Conservation (phyloP, 2,797 vertebrate species). For the Hydrocynus forskahlii region DNA sequence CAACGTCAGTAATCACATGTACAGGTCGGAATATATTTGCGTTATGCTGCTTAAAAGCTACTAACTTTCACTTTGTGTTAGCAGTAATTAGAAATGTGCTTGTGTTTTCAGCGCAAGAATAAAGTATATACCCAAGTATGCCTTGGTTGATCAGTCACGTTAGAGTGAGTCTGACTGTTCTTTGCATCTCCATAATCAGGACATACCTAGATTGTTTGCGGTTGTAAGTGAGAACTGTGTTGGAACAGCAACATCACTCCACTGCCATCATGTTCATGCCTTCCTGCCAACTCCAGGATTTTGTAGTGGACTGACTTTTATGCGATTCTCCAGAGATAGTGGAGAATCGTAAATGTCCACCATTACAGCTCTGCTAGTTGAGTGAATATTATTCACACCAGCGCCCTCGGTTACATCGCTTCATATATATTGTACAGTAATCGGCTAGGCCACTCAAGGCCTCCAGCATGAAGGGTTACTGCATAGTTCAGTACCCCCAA, state of each 20-base stretch:
- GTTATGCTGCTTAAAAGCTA: not conserved
- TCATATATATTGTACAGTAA: conserved; percentile 72
- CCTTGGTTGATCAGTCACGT: not conserved
- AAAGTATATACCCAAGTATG: not conserved
- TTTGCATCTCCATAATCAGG: not conserved
- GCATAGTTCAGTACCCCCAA: conserved; percentile 26
- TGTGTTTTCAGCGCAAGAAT: not conserved
- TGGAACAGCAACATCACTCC: conserved; percentile 2
- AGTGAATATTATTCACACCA: conserved; percentile 68
- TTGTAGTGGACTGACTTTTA: conserved; percentile 72
- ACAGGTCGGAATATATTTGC: not conserved
- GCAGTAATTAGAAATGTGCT: not conserved
- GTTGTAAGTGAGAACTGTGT: not conserved
- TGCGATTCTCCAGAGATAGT: conserved; percentile 69
- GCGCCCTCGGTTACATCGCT: conserved; percentile 61
- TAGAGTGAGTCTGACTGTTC: not conserved
- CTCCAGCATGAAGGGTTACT: conserved; percentile 33
- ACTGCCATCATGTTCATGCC: conserved; percentile 56
- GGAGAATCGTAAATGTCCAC: conserved; percentile 75
- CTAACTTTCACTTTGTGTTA: not conserved
- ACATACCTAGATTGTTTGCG: not conserved
- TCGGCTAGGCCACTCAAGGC: conserved; percentile 43
- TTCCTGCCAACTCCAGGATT: conserved; percentile 58
- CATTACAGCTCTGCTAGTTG: conserved; percentile 73
- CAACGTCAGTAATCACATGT: not conserved